Evolutionary conservation across 2,113 vertebrate species (phyloP).

Genomic region (Galemys pyrenaicus): DNA sequence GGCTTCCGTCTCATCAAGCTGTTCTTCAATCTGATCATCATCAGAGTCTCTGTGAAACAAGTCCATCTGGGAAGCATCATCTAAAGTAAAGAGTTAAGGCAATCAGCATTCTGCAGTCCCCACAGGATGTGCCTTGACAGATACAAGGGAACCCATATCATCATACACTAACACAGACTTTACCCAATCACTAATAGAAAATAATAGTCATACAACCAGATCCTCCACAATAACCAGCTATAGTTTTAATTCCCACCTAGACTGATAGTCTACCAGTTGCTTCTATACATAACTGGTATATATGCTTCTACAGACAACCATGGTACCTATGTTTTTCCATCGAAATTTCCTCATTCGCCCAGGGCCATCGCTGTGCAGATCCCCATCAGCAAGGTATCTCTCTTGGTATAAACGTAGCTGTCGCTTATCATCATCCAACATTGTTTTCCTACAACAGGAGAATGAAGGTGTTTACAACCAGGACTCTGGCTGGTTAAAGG

Average conservation of each 20-base stretch:
- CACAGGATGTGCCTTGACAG: not conserved
- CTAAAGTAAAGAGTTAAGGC: conserved; percentile 75
- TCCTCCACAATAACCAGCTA: not conserved
- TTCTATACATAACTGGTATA: not conserved
- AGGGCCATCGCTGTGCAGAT: conserved; percentile 95
- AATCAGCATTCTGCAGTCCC: not conserved
- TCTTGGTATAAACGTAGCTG: conserved; percentile 95
- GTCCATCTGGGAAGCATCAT: conserved; percentile 87
- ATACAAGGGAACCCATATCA: not conserved
- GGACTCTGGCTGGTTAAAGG: not conserved
- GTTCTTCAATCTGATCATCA: conserved; percentile 90
- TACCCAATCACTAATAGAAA: not conserved
- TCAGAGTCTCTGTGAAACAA: conserved; percentile 86
- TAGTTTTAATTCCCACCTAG: not conserved
- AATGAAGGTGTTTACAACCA: not conserved
- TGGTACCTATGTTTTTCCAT: conserved; percentile 95
- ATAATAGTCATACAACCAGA: not conserved
- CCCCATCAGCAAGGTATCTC: conserved; percentile 93
- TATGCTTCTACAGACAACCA: conserved; percentile 8
- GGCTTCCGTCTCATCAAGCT: conserved; percentile 89
- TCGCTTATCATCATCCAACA: conserved; percentile 96
- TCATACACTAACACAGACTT: not conserved
- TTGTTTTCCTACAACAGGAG: conserved; percentile 90
- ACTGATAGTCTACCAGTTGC: not conserved
- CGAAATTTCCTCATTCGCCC: conserved; percentile 94